phyloP scores from a whole-genome alignment of 2,888 invertebrate genomes.

The Leucania comma region DNA sequence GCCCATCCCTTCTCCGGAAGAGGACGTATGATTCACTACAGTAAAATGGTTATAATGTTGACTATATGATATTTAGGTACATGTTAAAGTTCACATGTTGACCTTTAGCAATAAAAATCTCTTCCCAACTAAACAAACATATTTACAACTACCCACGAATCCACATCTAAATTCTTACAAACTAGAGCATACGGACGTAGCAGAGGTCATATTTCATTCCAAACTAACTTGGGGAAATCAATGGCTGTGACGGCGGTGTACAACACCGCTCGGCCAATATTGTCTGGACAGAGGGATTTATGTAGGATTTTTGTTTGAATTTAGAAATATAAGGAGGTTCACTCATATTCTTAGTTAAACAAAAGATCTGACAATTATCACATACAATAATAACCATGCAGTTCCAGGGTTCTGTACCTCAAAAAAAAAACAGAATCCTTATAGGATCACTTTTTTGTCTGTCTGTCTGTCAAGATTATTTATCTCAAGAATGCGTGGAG shows the following conservation, averaged over 20 bases:
- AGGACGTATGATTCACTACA: too few relatives aligned
- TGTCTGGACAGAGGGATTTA: constrained; percentile 52
- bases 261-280: constrained; percentile 61
- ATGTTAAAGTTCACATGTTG: too few relatives aligned
- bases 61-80: too few relatives aligned
- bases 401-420: too few relatives aligned
- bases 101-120: constrained; percentile 4
- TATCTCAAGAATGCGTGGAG: too few relatives aligned
- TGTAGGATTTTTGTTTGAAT: constrained; percentile 17
- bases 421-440: too few relatives aligned
- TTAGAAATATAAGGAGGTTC: not conserved
- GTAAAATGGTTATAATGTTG: too few relatives aligned
- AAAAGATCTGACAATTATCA: too few relatives aligned
- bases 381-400: too few relatives aligned
- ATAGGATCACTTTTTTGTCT: too few relatives aligned
- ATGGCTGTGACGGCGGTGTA: constrained; percentile 54
- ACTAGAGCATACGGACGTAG: constrained; percentile 42
- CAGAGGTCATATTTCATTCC: constrained; percentile 60
- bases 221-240: constrained; percentile 59
- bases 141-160: constrained; percentile 6
- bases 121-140: constrained; percentile 26
- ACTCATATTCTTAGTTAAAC: not conserved
- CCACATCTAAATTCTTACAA: constrained; percentile 37
- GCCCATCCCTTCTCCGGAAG: too few relatives aligned
- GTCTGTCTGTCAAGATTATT: too few relatives aligned